These are phyloP conservation scores for Cheilosia vernalis DNA, from an alignment of 2,888 invertebrate species.

Conservation along the genomic window DNA sequence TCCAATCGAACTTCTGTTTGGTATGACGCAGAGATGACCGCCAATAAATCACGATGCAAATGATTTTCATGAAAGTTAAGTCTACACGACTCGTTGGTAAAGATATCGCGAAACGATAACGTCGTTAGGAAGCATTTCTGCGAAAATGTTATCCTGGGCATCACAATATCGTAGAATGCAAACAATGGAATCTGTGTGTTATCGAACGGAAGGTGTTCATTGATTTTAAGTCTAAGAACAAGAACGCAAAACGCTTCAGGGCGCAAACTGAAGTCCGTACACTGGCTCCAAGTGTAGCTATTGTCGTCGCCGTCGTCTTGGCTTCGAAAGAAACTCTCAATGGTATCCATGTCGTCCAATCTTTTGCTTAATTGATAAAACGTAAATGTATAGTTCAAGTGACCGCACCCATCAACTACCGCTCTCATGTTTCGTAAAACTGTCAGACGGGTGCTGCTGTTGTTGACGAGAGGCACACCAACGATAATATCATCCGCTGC, in stretches of 20 bases:
- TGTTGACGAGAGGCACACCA: conserved; percentile 79
- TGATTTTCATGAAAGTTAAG: conserved; percentile 76
- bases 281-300: conserved; percentile 59
- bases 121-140: conserved; percentile 51
- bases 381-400: conserved; percentile 76
- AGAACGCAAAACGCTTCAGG: conserved; percentile 80
- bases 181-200: conserved; percentile 68
- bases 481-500: conserved; percentile 76
- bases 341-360: conserved; percentile 72
- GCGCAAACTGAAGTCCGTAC: conserved; percentile 75
- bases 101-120: conserved; percentile 66
- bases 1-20: conserved; percentile 76
- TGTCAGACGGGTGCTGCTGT: conserved; percentile 71
- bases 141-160: conserved; percentile 24
- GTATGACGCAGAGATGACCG: conserved; percentile 77
- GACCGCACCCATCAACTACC: conserved; percentile 54
- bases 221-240: conserved; percentile 77
- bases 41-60: conserved; percentile 80
- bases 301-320: conserved; percentile 33
- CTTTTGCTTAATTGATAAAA: conserved; percentile 78
- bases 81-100: conserved; percentile 64
- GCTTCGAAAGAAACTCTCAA: conserved; percentile 74
- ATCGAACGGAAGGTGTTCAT: conserved; percentile 59
- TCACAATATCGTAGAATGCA: conserved; percentile 75
- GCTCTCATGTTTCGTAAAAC: conserved; percentile 75